Evolutionary conservation across 2,797 vertebrate genomes (phyloP), one percentile per base, ranked within the genome.

Genomic region (Gambusia yucatana): DNA sequence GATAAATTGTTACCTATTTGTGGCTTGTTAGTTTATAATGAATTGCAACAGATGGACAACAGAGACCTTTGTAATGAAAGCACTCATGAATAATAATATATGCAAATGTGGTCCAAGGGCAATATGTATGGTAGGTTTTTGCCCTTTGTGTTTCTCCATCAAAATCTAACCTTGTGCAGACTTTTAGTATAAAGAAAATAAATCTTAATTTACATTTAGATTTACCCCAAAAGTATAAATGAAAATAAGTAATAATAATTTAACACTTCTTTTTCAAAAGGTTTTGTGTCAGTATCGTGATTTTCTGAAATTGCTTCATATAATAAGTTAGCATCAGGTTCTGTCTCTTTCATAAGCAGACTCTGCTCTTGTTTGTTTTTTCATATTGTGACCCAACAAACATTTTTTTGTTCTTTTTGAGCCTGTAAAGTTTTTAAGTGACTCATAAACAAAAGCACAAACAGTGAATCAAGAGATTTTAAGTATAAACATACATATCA

Each of bases 41-140:
- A 76, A 77, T 72, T 48, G 33, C 52, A 77, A 76, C 75, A 85
- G 83, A 84, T 82, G 78, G 75, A 85, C 77, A 76, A 77, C 73
- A 77, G 72, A 76, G 77, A 78, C 72, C 11, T 57, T 75, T 78
- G 61, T 67, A 48, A 77, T 70, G 39, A 70, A 77, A 71, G 65
- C 39, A 4, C n/a, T 44, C 17, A 17, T 20, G 39, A 84, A 52
- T 77, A 87, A 65, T n/a, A 84, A 78, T 80, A 41, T 71, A 71
- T 22, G 52, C 41, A 72, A 70, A 76, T 67, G 44, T 70, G 28
- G 5, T 59, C 6, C 28, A 78, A 80, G 69, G 63, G 39, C 11
- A 79, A 47, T 7, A 57, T 30, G 11, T 55, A 17, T 28, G 28
- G 14, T 41, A 3, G 25, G 30, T 46, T 80, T 76, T 74, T 72